Conservation (phyloP, 1,140 invertebrate species). For the Saxidomus purpurata region DNA sequence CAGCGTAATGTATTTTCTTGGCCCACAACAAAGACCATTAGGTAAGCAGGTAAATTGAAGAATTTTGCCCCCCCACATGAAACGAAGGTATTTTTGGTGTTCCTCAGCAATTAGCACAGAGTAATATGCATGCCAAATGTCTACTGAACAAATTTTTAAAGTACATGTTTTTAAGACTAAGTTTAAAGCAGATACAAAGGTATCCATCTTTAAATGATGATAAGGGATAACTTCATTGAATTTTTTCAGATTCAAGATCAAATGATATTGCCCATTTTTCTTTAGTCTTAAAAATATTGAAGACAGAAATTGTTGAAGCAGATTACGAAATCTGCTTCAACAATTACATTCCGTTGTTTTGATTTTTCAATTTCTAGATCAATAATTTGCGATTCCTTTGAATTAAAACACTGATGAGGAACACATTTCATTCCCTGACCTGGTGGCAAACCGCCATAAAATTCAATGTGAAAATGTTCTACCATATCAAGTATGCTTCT, state of each 20-base stretch:
- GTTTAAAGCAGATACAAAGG: conserved; percentile 39
- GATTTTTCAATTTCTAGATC: conserved; percentile 35
- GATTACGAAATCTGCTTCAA: neutral
- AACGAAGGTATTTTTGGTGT: conserved; percentile 64
- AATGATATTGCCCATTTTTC: conserved; percentile 40
- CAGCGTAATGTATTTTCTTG: conserved; percentile 64
- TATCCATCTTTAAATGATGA: conserved; percentile 59
- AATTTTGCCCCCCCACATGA: conserved; percentile 62
- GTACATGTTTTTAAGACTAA: conserved; percentile 1
- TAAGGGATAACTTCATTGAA: conserved; percentile 43
- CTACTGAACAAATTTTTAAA: conserved; percentile 64
- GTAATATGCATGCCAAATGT: conserved; percentile 70
- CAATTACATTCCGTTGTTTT: conserved; percentile 19
- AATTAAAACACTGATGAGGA: neutral
- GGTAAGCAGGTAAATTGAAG: conserved; percentile 71
- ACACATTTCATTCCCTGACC: neutral
- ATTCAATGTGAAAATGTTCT: neutral
- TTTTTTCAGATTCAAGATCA: conserved; percentile 60
- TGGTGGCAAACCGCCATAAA: neutral
- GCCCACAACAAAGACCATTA: conserved; percentile 61
- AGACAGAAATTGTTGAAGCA: conserved; percentile 32
- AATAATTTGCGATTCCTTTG: neutral
- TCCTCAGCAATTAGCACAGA: conserved; percentile 54
- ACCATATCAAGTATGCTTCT: conserved; percentile 15
- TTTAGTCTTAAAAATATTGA: conserved; percentile 52